Evolutionary conservation across 2,113 vertebrate species (phyloP).

Genomic region (Corythornis madagascariensis): DNA sequence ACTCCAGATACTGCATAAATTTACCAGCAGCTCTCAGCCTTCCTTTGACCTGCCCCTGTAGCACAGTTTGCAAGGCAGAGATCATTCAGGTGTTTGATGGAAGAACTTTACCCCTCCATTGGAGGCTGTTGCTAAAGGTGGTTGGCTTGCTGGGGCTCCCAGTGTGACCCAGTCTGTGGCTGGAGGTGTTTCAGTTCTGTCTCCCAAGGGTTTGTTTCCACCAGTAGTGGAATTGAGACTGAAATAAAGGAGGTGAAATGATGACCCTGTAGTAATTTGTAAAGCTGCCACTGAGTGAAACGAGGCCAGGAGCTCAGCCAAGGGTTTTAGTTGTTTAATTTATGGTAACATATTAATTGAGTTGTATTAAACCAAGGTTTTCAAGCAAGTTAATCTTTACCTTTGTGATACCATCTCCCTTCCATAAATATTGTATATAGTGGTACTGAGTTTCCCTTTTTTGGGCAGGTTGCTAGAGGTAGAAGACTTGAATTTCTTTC

Average conservation of each 20-base stretch:
- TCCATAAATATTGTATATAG: background rate
- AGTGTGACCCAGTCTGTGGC: background rate
- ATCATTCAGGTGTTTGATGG: background rate
- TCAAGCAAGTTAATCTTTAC: background rate
- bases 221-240: background rate
- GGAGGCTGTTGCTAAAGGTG: background rate
- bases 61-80: background rate
- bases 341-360: background rate
- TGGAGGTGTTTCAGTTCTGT: background rate
- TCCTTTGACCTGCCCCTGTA: background rate
- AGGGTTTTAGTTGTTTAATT: constrained; percentile 2
- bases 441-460: constrained; percentile 39
- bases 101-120: background rate
- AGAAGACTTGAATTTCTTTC: background rate
- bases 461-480: constrained; percentile 41
- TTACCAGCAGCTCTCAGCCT: background rate
- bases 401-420: background rate
- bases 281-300: background rate
- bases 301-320: background rate
- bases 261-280: background rate
- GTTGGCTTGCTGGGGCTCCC: background rate
- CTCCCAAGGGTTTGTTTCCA: background rate
- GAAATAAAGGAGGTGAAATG: background rate
- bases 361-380: background rate
- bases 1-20: background rate